Conservation (phyloP, 2,113 vertebrate genomes). For the Gymnocephalus cernua region DNA sequence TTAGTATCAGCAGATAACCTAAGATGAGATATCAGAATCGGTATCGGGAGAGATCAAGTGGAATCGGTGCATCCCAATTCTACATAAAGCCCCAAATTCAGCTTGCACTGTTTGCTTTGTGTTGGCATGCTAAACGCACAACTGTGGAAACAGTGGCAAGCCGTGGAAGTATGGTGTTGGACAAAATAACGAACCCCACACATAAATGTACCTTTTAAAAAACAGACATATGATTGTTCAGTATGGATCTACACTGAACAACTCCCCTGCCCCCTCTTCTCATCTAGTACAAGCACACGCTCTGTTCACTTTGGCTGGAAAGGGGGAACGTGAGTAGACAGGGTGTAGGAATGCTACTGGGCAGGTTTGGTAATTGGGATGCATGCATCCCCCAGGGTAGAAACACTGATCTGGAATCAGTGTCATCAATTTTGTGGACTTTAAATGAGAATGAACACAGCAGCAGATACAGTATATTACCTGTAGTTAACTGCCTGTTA, state of each 20-base stretch:
- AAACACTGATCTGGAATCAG: constrained; percentile 5
- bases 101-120: background rate
- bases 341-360: constrained; percentile 46
- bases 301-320: background rate
- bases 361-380: constrained; percentile 30
- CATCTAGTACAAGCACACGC: background rate
- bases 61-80: background rate
- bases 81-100: background rate
- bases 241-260: background rate
- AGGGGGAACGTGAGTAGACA: background rate
- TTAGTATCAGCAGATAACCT: background rate
- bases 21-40: background rate
- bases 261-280: background rate
- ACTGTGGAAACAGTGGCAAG: background rate
- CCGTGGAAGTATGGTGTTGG: too few relatives aligned
- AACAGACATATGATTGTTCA: background rate
- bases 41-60: background rate
- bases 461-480: background rate
- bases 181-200: background rate
- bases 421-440: background rate
- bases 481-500: background rate
- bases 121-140: background rate
- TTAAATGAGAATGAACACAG: constrained; percentile 10
- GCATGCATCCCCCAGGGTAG: too few relatives aligned
- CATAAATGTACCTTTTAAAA: background rate